Evolutionary conservation across 1,140 invertebrate genomes (phyloP), one percentile per base, ranked within the genome.

Genomic region (Lutraria rhynchaena): DNA sequence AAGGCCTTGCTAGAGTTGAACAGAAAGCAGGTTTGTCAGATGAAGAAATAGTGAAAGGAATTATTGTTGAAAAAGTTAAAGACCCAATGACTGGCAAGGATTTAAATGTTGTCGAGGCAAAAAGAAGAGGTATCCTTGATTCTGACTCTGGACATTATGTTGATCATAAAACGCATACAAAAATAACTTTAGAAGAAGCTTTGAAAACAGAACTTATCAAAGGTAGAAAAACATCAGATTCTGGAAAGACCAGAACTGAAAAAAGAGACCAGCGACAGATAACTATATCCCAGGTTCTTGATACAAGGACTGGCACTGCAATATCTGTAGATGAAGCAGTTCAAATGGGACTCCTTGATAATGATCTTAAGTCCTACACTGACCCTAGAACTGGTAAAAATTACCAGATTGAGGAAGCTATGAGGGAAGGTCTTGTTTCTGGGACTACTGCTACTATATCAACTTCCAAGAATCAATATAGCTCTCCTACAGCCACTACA

Each of bases 191-290:
- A 22, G 93, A 95, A 83, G 96, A 97, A 88, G 95, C 96, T 17
- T 94, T 97, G 41, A 94, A 95, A 86, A 94, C 95, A 89, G 95
- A 95, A 83, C 94, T 98, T 60, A 93, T 98, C 24, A 95, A 97
- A 92, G 95, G 87, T 19, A 89, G 95, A 11, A 96, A 97, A n/a
- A 24, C n/a, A 70, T 96, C 96, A 11, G 93, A 94, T 73, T 93
- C 94, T 88, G 96, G 96, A 76, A 93, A 97, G 44, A 95, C 98
- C 80, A 95, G 98, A 91, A 95, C 96, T 90, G 93, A 88, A 93
- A 51, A 95, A 93, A 73, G 95, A 95, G 89, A 95, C 95, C 13
- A 97, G 96, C 92, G 95, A 65, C 87, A 89, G 24, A 80, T 89
- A 41, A 87, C 83, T 77, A 77, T 91, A 37, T 85, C 83, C 11